Conservation (phyloP, 2,888 invertebrate species). For the Plebejus argus region DNA sequence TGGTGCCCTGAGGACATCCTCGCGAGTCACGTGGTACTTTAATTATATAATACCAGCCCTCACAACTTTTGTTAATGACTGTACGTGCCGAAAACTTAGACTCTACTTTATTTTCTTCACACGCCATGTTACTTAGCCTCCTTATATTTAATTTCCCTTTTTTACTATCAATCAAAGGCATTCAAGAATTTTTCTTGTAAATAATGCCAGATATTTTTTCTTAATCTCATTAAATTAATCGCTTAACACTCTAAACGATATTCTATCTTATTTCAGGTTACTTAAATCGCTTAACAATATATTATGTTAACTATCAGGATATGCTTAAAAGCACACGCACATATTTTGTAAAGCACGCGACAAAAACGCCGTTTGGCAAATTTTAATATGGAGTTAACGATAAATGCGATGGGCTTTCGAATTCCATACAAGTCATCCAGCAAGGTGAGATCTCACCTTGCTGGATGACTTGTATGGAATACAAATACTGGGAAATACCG, state of each 20-base stretch:
- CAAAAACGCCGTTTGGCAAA: slow-evolving; percentile 67
- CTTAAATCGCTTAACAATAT: neutral
- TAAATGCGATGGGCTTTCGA: slow-evolving; percentile 80
- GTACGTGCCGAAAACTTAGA: neutral
- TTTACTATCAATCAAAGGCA: no score
- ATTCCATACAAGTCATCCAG: slow-evolving; percentile 78
- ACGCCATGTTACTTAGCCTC: neutral
- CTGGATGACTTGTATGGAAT: no score
- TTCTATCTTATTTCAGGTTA: no score
- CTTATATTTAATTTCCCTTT: neutral
- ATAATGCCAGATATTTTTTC: no score
- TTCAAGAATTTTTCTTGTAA: no score
- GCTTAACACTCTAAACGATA: neutral
- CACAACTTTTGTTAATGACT: neutral
- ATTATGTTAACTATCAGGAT: neutral
- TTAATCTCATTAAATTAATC: no score
- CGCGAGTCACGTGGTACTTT: slow-evolving; percentile 39
- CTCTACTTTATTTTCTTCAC: neutral
- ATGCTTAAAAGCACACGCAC: slow-evolving; percentile 21
- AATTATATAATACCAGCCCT: slow-evolving; percentile 19
- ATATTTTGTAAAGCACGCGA: slow-evolving; percentile 14
- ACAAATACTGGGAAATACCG: slow-evolving; percentile 79
- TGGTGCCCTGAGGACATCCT: slow-evolving; percentile 56
- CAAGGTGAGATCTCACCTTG: slow-evolving; percentile 79
- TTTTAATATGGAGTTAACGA: slow-evolving; percentile 79